Conservation (phyloP, 1,140 invertebrate genomes). For the Brachionus calyciflorus region DNA sequence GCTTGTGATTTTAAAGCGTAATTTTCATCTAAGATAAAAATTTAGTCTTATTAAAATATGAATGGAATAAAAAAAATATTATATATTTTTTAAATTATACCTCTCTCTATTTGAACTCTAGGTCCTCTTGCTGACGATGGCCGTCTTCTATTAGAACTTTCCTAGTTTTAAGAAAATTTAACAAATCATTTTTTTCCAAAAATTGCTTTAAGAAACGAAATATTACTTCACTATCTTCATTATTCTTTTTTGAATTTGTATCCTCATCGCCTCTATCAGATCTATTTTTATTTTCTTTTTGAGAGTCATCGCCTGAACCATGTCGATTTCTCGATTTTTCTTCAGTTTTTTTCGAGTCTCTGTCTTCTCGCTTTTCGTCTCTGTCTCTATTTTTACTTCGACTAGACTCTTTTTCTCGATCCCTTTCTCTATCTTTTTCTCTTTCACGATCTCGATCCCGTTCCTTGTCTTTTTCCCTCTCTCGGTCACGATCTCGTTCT, state of each 20-base stretch:
- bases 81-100: too few species aligned
- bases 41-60: background rate
- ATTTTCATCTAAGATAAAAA: conserved; percentile 23
- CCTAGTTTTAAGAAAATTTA: background rate
- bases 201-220: too few species aligned
- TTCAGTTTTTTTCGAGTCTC: conserved; percentile 4
- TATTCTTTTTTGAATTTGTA: background rate
- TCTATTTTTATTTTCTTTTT: background rate
- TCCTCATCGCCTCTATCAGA: conserved; percentile 1
- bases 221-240: conserved; percentile 24
- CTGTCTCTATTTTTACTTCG: conserved; percentile 48
- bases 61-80: too few species aligned
- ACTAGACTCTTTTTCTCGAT: background rate
- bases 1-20: conserved; percentile 8
- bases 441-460: conserved; percentile 47
- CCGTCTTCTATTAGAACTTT: background rate
- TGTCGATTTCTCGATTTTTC: conserved; percentile 48
- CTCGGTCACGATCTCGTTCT: conserved; percentile 50
- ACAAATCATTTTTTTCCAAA: background rate
- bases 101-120: conserved; percentile 28
- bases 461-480: conserved; percentile 48
- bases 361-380: conserved; percentile 47
- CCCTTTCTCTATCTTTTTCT: conserved; percentile 46
- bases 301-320: conserved; percentile 33
- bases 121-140: conserved; percentile 36